These are phyloP conservation scores for Centropus bengalensis DNA, from an alignment of 2,113 vertebrate species.

Conservation along the genomic window DNA sequence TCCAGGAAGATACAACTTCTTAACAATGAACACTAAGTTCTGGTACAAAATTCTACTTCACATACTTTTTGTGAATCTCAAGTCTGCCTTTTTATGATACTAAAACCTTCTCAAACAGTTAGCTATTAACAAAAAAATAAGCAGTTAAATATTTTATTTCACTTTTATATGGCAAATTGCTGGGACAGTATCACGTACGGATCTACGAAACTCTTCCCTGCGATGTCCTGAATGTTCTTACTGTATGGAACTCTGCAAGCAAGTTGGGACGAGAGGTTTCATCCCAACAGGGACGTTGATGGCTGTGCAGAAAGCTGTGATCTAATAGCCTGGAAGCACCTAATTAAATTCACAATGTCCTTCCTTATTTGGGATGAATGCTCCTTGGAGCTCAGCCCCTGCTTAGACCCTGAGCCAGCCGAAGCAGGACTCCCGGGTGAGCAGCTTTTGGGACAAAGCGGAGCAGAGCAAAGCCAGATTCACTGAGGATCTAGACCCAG, in stretches of 20 bases:
- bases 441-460: neutral
- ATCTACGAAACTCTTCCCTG: neutral
- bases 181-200: neutral
- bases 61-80: neutral
- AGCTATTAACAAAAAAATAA: neutral
- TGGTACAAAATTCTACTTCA: neutral
- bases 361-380: conserved; percentile 10
- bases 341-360: neutral
- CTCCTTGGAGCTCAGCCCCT: neutral
- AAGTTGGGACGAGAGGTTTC: rapidly evolving
- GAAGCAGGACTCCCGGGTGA: neutral
- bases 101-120: neutral
- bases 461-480: neutral
- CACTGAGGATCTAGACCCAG: neutral
- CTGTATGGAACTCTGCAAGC: neutral
- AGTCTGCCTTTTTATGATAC: neutral
- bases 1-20: neutral
- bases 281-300: neutral
- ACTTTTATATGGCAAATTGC: neutral
- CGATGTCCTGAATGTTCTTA: neutral
- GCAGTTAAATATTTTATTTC: neutral
- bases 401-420: neutral
- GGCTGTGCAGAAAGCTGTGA: neutral
- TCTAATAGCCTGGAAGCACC: neutral
- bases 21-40: neutral